Evolutionary conservation across 2,888 invertebrate species (phyloP).

Genomic region (Trichopoda pennipes): DNA sequence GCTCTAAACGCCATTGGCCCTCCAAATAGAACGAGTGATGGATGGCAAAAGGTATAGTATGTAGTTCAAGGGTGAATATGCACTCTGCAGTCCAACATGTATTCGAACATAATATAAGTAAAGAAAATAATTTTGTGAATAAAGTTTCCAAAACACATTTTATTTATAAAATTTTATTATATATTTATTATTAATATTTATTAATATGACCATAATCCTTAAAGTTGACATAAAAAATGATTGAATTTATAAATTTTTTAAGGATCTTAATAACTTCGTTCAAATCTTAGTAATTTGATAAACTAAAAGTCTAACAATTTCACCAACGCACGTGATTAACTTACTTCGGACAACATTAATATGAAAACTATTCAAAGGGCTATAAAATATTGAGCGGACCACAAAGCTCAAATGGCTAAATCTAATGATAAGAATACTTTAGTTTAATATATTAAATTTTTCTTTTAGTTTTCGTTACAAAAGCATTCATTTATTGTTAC

Average conservation of each 20-base stretch:
- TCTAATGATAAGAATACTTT: neutral
- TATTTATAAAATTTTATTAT: too few species aligned
- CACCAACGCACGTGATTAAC: neutral
- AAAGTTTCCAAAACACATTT: too few species aligned
- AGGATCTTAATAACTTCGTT: conserved; percentile 34
- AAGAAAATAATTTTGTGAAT: too few species aligned
- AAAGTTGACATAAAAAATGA: neutral
- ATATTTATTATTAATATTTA: too few species aligned
- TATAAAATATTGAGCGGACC: too few species aligned
- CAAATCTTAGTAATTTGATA: conserved; percentile 68
- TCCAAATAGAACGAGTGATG: too few species aligned
- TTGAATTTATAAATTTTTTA: conserved; percentile 7
- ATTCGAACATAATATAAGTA: too few species aligned
- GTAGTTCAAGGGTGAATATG: too few species aligned
- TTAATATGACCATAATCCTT: conserved; percentile 22
- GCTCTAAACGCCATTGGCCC: too few species aligned
- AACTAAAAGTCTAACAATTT: neutral
- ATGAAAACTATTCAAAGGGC: too few species aligned
- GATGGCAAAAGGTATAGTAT: too few species aligned
- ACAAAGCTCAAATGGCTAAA: conserved; percentile 21
- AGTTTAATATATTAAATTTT: neutral
- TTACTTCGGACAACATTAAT: neutral
- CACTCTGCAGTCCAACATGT: too few species aligned
- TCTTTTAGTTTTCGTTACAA: conserved; percentile 21
- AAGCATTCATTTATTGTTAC: conserved; percentile 25